Conservation (phyloP, 2,113 vertebrate species). For the Dipodomys merriami region DNA sequence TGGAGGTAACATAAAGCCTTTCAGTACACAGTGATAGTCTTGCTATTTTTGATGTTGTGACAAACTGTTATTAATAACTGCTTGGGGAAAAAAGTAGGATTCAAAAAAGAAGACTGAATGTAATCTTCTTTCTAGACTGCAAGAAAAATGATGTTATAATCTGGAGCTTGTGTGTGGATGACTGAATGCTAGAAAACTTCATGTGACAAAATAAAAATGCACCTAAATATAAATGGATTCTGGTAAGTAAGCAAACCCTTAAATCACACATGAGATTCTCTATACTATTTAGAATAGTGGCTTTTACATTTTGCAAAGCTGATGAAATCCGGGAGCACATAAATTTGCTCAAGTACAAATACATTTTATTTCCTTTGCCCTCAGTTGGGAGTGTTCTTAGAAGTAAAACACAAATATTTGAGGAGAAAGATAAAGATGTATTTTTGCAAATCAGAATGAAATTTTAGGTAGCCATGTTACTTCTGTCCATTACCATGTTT, state of each 20-base stretch:
- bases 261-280: constrained; percentile 45
- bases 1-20: neutral
- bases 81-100: neutral
- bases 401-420: constrained; percentile 15
- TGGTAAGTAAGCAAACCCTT: neutral
- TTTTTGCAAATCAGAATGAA: constrained; percentile 15
- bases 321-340: neutral
- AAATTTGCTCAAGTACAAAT: neutral
- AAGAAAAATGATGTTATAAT: constrained; percentile 34
- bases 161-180: neutral
- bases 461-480: constrained; percentile 5
- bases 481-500: neutral
- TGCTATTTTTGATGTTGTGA: neutral
- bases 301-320: constrained; percentile 11
- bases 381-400: neutral
- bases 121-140: neutral
- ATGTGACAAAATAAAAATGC: constrained; percentile 21
- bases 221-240: neutral
- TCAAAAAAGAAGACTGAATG: constrained; percentile 5
- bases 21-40: neutral
- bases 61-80: neutral
- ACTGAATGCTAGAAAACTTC: constrained; percentile 25
- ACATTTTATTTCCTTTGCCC: constrained; percentile 24
- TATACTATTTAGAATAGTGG: neutral
- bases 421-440: neutral